A percentile compares a stretch with the other conserved stretches of the same genome.
Evolutionary conservation across 2,113 vertebrate species (phyloP).

Genomic region (Emydura subglobosa): DNA sequence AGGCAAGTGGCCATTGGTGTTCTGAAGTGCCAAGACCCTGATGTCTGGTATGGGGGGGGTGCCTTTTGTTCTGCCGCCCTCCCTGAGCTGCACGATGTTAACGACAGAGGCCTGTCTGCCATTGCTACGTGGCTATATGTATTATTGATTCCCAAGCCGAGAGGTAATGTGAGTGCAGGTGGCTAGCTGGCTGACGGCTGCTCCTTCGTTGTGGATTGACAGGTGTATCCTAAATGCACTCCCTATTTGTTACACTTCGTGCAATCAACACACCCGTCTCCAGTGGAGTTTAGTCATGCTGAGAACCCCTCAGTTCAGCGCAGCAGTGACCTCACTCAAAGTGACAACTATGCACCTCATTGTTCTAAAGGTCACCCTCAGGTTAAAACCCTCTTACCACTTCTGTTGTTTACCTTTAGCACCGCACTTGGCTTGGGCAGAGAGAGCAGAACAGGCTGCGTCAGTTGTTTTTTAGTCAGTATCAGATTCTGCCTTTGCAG

Average conservation of each 20-base stretch:
- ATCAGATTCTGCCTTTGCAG: neutral
- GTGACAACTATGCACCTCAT: accelerated
- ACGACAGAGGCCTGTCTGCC: neutral
- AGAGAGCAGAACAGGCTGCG: neutral
- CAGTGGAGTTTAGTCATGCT: neutral
- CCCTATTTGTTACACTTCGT: neutral
- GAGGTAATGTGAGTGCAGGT: constrained; percentile 36
- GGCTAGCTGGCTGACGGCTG: neutral
- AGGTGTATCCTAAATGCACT: neutral
- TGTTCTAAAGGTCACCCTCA: neutral
- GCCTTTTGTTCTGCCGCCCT: neutral
- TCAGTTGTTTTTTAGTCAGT: neutral
- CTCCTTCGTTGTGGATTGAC: neutral
- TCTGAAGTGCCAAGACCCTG: neutral
- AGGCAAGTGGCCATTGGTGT: neutral
- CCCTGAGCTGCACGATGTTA: neutral
- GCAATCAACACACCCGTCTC: neutral
- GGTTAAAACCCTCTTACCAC: neutral
- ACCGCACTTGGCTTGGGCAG: neutral
- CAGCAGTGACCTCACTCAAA: neutral
- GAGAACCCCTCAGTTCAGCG: neutral
- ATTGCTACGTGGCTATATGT: neutral
- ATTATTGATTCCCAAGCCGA: constrained; percentile 1
- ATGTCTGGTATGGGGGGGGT: neutral
- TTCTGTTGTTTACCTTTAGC: neutral